Percentiles rank a stretch among this genome's conserved stretches.
phyloP scores from a whole-genome alignment of 2,797 vertebrate species.

The Halcyon leucocephala region DNA sequence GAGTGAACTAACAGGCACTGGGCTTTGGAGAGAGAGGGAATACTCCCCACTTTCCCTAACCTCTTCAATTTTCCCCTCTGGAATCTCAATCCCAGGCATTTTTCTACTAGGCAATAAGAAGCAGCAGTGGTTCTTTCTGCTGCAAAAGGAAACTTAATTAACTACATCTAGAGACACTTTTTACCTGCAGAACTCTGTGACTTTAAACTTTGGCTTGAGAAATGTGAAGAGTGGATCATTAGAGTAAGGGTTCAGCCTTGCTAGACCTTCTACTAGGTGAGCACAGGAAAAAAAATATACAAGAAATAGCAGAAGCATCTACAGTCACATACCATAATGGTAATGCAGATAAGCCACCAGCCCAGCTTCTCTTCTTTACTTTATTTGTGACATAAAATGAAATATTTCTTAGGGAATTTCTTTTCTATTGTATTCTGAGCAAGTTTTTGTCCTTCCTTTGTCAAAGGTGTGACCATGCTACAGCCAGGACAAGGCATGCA shows the following conservation, averaged over 20 bases:
- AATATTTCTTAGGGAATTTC: background rate
- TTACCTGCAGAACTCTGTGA: background rate
- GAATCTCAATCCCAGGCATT: background rate
- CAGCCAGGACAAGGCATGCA: background rate
- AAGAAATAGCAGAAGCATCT: background rate
- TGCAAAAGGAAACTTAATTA: background rate
- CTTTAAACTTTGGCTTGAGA: background rate
- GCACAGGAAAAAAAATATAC: background rate
- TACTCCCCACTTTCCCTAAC: background rate
- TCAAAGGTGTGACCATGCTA: background rate
- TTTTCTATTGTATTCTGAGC: background rate
- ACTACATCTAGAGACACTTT: background rate
- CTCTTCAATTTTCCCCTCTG: background rate
- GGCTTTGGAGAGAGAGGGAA: background rate
- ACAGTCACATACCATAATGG: background rate
- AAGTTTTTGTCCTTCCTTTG: background rate
- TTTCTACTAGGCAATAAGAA: background rate
- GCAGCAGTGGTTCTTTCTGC: background rate
- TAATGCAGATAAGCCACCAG: background rate
- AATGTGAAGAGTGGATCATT: background rate
- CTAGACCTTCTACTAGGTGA: background rate
- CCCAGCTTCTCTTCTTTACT: background rate
- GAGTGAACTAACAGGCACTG: fast-evolving
- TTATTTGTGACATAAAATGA: background rate
- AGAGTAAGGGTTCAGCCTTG: background rate